Conservation (phyloP, 2,888 invertebrate species). For the Anthrax anthrax region DNA sequence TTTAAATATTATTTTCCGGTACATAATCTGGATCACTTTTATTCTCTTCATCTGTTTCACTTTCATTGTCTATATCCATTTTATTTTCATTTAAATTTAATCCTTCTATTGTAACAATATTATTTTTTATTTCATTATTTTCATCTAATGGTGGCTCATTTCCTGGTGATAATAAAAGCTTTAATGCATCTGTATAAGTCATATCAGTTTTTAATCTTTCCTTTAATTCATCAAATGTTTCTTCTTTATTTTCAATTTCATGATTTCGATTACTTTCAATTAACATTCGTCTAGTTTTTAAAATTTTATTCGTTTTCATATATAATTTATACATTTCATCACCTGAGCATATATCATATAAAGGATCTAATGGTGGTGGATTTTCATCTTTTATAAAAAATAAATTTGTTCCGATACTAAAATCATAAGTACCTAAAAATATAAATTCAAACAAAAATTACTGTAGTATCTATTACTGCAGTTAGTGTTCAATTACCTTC, state of each 20-base stretch:
- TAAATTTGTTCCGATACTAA: conserved; percentile 55
- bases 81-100: background rate
- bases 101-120: too few relatives aligned
- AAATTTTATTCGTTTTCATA: conserved; percentile 48
- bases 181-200: conserved; percentile 27
- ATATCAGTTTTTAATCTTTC: conserved; percentile 18
- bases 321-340: conserved; percentile 43
- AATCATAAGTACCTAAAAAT: conserved; percentile 48
- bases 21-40: background rate
- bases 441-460: background rate
- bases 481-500: conserved; percentile 31
- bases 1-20: too few relatives aligned
- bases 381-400: conserved; percentile 52
- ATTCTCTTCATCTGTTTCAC: background rate
- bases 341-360: conserved; percentile 41
- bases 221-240: conserved; percentile 9
- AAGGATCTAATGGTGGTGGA: conserved; percentile 33
- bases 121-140: background rate
- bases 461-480: background rate
- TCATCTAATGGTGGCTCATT: conserved; percentile 9
- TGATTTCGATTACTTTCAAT: conserved; percentile 25
- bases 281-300: conserved; percentile 54
- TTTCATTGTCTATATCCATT: background rate
- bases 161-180: conserved; percentile 18
- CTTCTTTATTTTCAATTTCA: conserved; percentile 1